Evolutionary conservation across 2,888 invertebrate genomes (phyloP).

Genomic region (Drosophila meridiana): DNA sequence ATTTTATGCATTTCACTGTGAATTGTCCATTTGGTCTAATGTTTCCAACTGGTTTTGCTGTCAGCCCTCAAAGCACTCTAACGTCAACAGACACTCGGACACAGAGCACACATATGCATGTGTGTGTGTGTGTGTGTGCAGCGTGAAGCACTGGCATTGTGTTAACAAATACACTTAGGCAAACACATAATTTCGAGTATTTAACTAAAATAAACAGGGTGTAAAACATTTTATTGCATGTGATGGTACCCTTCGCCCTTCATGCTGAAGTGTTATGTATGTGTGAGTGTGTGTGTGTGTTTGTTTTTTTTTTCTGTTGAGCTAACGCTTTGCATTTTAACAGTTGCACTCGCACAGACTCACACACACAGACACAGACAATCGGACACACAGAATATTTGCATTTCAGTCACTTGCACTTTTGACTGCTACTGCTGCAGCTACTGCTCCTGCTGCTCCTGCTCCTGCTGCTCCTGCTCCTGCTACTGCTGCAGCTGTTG

Average conservation of each 20-base stretch:
- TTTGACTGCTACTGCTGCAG: conserved; percentile 59
- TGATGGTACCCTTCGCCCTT: conserved; percentile 15
- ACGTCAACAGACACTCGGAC: conserved; percentile 25
- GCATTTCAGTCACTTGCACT: conserved; percentile 78
- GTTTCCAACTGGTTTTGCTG: conserved; percentile 3
- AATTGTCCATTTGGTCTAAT: conserved; percentile 18
- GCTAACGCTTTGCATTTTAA: conserved; percentile 57
- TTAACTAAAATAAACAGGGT: conserved; percentile 81
- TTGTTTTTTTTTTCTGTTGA: conserved; percentile 8
- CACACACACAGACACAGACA: conserved; percentile 19
- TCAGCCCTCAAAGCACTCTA: conserved; percentile 27
- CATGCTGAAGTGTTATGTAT: conserved; percentile 14
- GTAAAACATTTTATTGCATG: conserved; percentile 79
- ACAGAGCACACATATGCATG: neutral
- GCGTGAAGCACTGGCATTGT: conserved; percentile 39
- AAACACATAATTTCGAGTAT: conserved; percentile 81
- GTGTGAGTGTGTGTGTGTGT: neutral
- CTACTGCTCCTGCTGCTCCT: conserved; percentile 23
- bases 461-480: conserved; percentile 21
- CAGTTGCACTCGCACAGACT: conserved; percentile 39
- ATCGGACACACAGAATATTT: conserved; percentile 47
- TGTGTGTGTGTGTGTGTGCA: neutral
- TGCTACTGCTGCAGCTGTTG: conserved; percentile 21
- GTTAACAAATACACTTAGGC: conserved; percentile 77
- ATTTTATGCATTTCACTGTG: conserved; percentile 4